Evolutionary conservation across 2,888 invertebrate species (phyloP), one percentile per base, ranked within the genome.

Genomic region (Perizoma affinitatum): DNA sequence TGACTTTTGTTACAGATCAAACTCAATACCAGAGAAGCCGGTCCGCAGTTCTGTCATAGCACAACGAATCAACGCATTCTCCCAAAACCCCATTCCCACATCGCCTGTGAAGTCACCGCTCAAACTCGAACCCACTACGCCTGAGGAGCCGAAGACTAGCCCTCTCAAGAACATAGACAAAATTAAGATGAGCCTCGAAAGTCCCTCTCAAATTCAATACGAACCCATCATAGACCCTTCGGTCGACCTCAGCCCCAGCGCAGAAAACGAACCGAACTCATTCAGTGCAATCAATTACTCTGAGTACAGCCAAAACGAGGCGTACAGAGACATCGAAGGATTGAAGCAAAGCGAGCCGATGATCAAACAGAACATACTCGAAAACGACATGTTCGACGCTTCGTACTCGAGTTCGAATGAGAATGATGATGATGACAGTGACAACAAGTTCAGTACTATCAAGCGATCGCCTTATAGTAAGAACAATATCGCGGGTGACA

Each of bases 391-490:
- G 86, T 92, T 92, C 56, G 93, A 93, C 34, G 84, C 92, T 0
- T 91, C 93, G 0, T 90, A 92, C 54, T 92, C 92, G 0, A 92
- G 92, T 70, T 91, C 92, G 0, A 90, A 92, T 40, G 94, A 94
- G 48, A 90, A 93, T 34, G 94, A 94, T 34, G 93, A 94, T 48
- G 93, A 95, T 41, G 95, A 95, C 55, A 94, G 94, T 55, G 94
- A 94, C 60, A 95, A 95, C 78, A 95, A 95, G 80, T 95, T 94
- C 79, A 95, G 95, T 47, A 95, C 95, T 11, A 95, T 95, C 46
- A 95, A 95, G 68, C 79, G 95, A 58, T 95, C 95, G 44, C 95
- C 95, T 47, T 94, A 94, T 63, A 94, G 93, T 62, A 94, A 94
- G 80, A 87, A 78, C 46, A 87, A 84, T 75, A 78, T 84, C 0